Evolutionary conservation across 2,797 vertebrate genomes (phyloP), one percentile per base, ranked within the genome.

Genomic region (Pantherophis vulpinus): DNA sequence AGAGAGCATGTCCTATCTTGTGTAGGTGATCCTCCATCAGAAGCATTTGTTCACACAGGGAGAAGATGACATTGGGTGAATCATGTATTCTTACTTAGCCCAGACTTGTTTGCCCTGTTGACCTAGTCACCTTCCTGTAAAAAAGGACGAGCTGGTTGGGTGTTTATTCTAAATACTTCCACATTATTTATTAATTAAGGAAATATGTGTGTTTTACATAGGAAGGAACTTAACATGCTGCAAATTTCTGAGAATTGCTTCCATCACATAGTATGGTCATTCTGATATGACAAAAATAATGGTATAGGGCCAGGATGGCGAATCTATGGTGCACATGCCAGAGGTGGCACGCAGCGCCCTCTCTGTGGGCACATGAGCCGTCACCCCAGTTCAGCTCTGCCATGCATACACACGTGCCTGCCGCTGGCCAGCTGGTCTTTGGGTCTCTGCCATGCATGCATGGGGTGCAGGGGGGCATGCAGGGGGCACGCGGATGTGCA

Each of bases 21-120:
- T 51, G 23, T 42, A 79, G 25, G 20, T 70, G 42, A 29, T 20
- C 56, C 14, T 59, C 13, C 86, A 61, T 42, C 55, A 61, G 61
- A 37, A 42, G 27, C 18, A 32, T 87, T 87, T 56, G 47, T 88
- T 59, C 83, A 87, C 61, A 29, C 51, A 47, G 13, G 13, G 66
- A 20, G 74, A 88, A 61, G 86, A 88, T 93, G 55, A 88, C 61
- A 79, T 23, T 13, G 29, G 23, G 3, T 88, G 86, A 91, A n/a
- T 91, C 86, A 91, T 3, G 20, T 1, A 2, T 27, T 66, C 51
- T 58, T 90, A 25, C 6, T 13, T 29, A 14, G 79, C 32, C 90
- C 86, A 88, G 66, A 93, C 93, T n/a, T 91, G 86, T 54, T 58
- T 60, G n/a, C 25, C 56, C 55, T 92, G 60, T 83, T 91, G 93